Base-by-base conservation (phyloP, 2,888 invertebrate species). In the Celastrina argiolus region DNA sequence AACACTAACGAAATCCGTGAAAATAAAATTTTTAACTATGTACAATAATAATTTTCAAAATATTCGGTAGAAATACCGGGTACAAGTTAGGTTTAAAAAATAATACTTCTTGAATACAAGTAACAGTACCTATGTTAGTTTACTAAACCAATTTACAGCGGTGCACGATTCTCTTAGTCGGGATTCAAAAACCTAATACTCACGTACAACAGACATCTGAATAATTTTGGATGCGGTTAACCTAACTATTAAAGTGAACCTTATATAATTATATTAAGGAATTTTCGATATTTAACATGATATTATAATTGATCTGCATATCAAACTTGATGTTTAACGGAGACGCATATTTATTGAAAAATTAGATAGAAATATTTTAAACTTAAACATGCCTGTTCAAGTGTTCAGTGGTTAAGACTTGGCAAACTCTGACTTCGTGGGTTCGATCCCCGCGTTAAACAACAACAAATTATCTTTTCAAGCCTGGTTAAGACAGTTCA, bases 141-240 rank as follows among this genome's bases (percentile, higher is more conserved):
- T 51, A 26, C 51, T 51, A 14, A 51, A 51, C 22, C 22, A 51
- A 51, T 51, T 51, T 51, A 51, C 22, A 18, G 45, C 45, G 18
- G 18, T 8, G 45, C 12, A 22, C 22, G 22, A 22, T 51, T 51
- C 51, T 51, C 22, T 22, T 5, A 12, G 51, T 51, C 51, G 51
- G 22, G 51, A 26, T 51, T 51, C 51, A 51, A 22, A 51, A 51
- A 51, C 51, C 51, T 51, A 26, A 51, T 51, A 51, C 18, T 26
- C 51, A 51, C 51, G 51, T 22, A 51, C 14, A 26, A 51, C 51
- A 51, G 22, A 51, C 51, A 5, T 51, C 51, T 51, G 22, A 51
- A 51, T 51, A 51, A 51, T 51, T 22, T 26, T 51, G 51, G 51
- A 22, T 51, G 5, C 22, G 51, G 51, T 22, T 22, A 51, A 12